Evolutionary conservation across 2,888 invertebrate genomes (phyloP).

Genomic region (Apodemia mormo): DNA sequence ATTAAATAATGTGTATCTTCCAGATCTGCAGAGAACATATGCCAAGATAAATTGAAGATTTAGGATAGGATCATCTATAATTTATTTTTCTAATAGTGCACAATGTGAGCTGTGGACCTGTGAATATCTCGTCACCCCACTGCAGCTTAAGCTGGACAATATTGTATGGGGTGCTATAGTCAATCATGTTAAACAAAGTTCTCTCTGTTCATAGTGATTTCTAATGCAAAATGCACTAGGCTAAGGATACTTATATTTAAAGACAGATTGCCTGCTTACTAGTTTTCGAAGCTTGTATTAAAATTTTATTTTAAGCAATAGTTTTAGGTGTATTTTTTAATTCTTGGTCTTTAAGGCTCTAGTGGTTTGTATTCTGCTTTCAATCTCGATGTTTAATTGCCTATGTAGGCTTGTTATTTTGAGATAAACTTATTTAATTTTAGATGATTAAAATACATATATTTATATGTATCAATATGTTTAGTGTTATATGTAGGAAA

Average conservation of each 20-base stretch:
- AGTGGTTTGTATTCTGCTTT: not conserved
- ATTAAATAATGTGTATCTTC: conserved; percentile 40
- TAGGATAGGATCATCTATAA: conserved; percentile 78
- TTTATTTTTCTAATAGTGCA: conserved; percentile 82
- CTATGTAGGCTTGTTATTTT: not conserved
- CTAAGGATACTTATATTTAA: conserved; percentile 8
- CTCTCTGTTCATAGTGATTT: conserved; percentile 65
- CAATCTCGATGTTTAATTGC: not conserved
- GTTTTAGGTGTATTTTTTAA: not conserved
- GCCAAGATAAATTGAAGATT: conserved; percentile 75
- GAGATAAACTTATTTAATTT: conserved; percentile 1
- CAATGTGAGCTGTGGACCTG: conserved; percentile 79
- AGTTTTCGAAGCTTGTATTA: conserved; percentile 32
- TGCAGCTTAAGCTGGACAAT: conserved; percentile 64
- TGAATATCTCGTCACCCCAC: conserved; percentile 67
- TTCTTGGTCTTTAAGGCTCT: not conserved
- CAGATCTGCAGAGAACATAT: conserved; percentile 80
- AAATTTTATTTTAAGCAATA: conserved; percentile 1
- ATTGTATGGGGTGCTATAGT: conserved; percentile 73
- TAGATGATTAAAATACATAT: not conserved
- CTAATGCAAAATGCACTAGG: conserved; percentile 62
- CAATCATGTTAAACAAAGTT: conserved; percentile 73
- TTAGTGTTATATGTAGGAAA: not conserved
- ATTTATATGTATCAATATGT: conserved; percentile 5
- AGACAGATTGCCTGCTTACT: conserved; percentile 14